phyloP scores from a whole-genome alignment of 2,888 invertebrate genomes.

The Nomada fucata region DNA sequence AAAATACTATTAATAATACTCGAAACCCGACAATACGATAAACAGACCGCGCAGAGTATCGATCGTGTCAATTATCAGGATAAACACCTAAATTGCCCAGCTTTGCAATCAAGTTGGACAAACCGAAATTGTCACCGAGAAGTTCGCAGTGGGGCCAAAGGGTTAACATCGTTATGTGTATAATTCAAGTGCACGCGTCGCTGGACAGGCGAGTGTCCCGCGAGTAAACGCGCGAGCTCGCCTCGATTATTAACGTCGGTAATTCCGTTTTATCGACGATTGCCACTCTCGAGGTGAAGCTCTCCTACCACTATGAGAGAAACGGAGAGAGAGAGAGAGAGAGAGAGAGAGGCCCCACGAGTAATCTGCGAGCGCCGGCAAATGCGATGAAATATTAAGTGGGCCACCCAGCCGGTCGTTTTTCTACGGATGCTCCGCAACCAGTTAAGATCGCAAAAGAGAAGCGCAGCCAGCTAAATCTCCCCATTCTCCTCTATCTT shows the following conservation, averaged over 20 bases:
- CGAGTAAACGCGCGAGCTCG: constrained; percentile 49
- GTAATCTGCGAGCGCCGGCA: constrained; percentile 72
- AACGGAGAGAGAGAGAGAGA: too few species aligned
- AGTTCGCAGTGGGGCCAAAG: constrained; percentile 18
- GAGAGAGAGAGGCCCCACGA: constrained; percentile 49
- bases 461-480: constrained; percentile 6
- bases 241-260: constrained; percentile 77
- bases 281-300: constrained; percentile 74
- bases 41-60: too few species aligned
- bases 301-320: constrained; percentile 27
- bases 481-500: neutral
- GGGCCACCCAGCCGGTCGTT: constrained; percentile 43
- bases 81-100: neutral
- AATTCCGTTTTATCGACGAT: constrained; percentile 80
- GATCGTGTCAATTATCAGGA: neutral
- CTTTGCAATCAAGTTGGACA: neutral
- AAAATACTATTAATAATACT: too few species aligned
- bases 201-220: constrained; percentile 46
- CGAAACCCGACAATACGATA: too few species aligned
- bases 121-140: constrained; percentile 24
- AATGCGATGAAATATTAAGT: constrained; percentile 78
- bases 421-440: constrained; percentile 31
- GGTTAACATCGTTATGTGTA: constrained; percentile 14
- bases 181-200: constrained; percentile 45
- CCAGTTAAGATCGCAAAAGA: constrained; percentile 13